These are phyloP conservation scores for Chanos chanos DNA, from an alignment of 2,797 vertebrate species.

Conservation along the genomic window DNA sequence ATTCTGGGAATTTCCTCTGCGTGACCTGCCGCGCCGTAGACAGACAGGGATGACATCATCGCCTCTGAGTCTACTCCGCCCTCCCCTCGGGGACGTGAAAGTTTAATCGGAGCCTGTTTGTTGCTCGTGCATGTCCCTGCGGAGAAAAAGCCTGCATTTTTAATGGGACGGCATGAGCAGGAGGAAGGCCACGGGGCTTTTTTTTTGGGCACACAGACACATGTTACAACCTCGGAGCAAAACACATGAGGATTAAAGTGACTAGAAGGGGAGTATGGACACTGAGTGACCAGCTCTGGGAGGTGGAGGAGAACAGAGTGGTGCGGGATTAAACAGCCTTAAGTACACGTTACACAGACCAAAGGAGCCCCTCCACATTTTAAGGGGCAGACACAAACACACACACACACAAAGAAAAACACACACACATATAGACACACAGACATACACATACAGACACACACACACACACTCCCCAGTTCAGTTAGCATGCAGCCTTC, in stretches of 20 bases:
- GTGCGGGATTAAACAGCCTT: too few species aligned
- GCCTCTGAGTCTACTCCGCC: too few species aligned
- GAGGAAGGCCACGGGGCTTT: not conserved
- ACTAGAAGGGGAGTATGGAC: not conserved
- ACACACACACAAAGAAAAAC: not conserved
- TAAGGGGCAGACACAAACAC: too few species aligned
- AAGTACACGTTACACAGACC: too few species aligned
- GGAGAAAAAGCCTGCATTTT: not conserved
- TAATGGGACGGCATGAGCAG: constrained; percentile 5
- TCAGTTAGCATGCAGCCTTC: not conserved
- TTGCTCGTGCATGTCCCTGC: not conserved
- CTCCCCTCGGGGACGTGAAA: not conserved
- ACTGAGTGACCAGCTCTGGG: not conserved
- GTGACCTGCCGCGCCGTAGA: too few species aligned
- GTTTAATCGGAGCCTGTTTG: not conserved
- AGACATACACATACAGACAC: not conserved
- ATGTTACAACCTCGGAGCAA: not conserved
- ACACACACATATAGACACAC: not conserved
- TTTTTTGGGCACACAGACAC: not conserved
- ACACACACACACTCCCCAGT: not conserved
- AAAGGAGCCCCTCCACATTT: too few species aligned
- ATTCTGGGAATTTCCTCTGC: not conserved
- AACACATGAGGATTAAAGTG: not conserved
- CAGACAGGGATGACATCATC: too few species aligned
- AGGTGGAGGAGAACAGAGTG: too few species aligned